Percentiles rank a stretch among this genome's conserved stretches.
These are phyloP conservation scores for Oncorhynchus gorbuscha DNA, from an alignment of 2,113 vertebrate species.

Conservation along the genomic window DNA sequence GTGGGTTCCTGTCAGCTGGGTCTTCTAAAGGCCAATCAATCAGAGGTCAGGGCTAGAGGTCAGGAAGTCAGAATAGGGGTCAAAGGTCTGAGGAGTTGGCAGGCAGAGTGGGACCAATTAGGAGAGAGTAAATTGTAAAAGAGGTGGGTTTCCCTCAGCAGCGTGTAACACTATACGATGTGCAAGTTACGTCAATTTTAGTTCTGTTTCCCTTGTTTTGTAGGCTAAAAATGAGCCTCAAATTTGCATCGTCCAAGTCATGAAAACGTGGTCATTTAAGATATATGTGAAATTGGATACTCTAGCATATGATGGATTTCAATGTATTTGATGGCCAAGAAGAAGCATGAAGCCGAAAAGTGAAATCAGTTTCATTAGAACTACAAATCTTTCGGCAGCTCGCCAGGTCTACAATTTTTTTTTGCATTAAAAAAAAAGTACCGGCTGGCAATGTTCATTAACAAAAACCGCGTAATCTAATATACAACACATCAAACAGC, in stretches of 20 bases:
- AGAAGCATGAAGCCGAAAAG: too few relatives aligned
- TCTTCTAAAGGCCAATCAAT: constrained; percentile 78
- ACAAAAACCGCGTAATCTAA: constrained; percentile 16
- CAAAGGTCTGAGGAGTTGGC: neutral
- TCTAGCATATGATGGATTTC: too few relatives aligned
- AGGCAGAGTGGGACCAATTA: neutral
- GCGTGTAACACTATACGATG: neutral
- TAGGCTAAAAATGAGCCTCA: too few relatives aligned
- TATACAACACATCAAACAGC: too few relatives aligned
- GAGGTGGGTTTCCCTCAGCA: neutral
- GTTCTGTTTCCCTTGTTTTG: too few relatives aligned
- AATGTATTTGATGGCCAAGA: too few relatives aligned
- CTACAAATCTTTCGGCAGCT: neutral
- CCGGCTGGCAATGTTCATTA: too few relatives aligned
- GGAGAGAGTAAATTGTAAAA: neutral
- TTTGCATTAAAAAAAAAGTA: neutral
- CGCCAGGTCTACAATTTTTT: neutral
- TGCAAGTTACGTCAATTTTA: too few relatives aligned
- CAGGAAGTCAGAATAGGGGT: neutral
- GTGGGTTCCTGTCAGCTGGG: constrained; percentile 97
- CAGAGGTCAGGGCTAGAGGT: constrained; percentile 27
- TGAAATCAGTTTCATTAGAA: too few relatives aligned
- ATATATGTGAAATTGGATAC: too few relatives aligned
- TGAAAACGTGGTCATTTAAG: too few relatives aligned
- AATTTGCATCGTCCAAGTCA: too few relatives aligned